These are phyloP conservation scores for Orthonyx spaldingii DNA, from an alignment of 2,113 vertebrate genomes.

Conservation along the genomic window DNA sequence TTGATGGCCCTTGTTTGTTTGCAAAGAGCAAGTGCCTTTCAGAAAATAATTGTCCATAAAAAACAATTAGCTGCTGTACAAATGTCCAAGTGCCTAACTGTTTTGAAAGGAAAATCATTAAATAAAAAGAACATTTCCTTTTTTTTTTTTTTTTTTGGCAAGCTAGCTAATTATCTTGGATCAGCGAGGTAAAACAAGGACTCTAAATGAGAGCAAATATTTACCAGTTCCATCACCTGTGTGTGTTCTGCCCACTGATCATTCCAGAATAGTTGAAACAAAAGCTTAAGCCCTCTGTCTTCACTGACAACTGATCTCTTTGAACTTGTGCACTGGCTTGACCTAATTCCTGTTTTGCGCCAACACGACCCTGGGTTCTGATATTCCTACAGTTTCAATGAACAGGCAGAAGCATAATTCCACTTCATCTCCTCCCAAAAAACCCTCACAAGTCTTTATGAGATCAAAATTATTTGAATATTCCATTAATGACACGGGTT, in stretches of 20 bases:
- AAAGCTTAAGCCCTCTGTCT: background rate
- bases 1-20: background rate
- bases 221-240: background rate
- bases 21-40: background rate
- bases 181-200: background rate
- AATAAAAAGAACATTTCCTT: background rate
- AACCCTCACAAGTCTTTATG: background rate
- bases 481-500: background rate
- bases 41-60: background rate
- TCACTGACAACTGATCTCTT: background rate
- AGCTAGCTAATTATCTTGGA: background rate
- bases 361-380: background rate
- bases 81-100: background rate
- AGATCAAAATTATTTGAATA: background rate
- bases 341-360: background rate
- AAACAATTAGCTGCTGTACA: background rate
- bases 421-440: background rate
- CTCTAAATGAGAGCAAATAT: background rate
- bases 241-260: background rate
- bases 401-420: background rate
- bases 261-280: background rate
- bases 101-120: background rate
- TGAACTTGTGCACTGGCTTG: background rate
- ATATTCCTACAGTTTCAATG: background rate
- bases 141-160: background rate